Evolutionary conservation across 2,113 vertebrate species (phyloP), one percentile per base, ranked within the genome.

Genomic region (Bujurquina vittata): DNA sequence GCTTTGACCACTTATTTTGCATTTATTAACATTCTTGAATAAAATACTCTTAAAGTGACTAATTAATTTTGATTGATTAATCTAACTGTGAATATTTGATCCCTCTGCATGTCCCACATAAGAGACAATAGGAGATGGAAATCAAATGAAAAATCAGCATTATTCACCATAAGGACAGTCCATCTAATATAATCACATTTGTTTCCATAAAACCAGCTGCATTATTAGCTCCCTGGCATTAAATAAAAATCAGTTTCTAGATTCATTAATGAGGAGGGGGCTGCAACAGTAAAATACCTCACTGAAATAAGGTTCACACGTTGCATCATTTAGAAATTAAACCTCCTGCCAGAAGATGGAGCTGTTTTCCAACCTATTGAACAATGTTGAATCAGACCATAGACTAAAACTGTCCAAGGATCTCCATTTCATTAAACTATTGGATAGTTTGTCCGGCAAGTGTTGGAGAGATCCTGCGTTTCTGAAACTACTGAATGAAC

Each of bases 301-400:
- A 2, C 10, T 22, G 23, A 8, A 26, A 77, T 12, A 29, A 29
- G 1, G n/a, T 15, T 14, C 35, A 74, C 31, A 33, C 52, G 23
- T 52, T 62, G 40, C 29, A 65, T 78, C 60, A 5, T 58, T 31
- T 7, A 17, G 31, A 46, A 3, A 17, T 54, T 54, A 31, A 8
- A 11, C 4, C 4, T 7, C n/a, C 33, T 60, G 52, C 74, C 77
- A 84, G 55, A 31, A 77, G 87, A 58, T 79, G 83, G 80, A 1
- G 77, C 77, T 67, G 56, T 78, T 85, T 37, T 18, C 40, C 10
- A 3, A 37, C 7, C 20, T 26, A 6, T 43, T 55, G n/a, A 46
- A 46, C 43, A 46, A 14, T 46, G 14, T 46, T 65, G 23, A n/a
- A 65, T 3, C 7, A 63, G 35, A 4, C 7, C n/a, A n/a, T 10